Evolutionary conservation across 2,888 invertebrate species (phyloP).

Genomic region (Xanthia icteritia): DNA sequence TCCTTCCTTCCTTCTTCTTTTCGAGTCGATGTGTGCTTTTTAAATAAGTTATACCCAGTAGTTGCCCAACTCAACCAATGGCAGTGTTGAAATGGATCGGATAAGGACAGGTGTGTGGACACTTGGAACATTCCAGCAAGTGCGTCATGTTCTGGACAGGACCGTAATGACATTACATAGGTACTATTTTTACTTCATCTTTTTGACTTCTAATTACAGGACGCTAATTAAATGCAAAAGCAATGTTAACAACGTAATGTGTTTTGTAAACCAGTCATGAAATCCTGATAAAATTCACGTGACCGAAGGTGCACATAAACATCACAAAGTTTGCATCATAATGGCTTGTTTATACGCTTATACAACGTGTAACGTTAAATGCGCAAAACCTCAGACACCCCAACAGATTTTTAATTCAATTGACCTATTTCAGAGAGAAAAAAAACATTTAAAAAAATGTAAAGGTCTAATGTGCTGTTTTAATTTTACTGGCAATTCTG

Average conservation of each 20-base stretch:
- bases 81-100: not conserved
- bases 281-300: conserved; percentile 12
- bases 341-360: not conserved
- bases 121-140: not conserved
- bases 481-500: too few relatives aligned
- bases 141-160: not conserved
- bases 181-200: not conserved
- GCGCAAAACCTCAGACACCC: too few relatives aligned
- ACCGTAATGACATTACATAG: not conserved
- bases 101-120: not conserved
- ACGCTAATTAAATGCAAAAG: not conserved
- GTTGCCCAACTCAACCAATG: too few relatives aligned
- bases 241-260: not conserved
- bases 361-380: too few relatives aligned
- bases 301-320: not conserved
- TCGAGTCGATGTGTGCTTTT: not conserved
- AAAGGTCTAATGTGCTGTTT: too few relatives aligned
- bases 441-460: too few relatives aligned
- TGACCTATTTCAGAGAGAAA: too few relatives aligned
- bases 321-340: conserved; percentile 1
- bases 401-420: too few relatives aligned
- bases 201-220: not conserved
- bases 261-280: conserved; percentile 17
- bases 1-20: not conserved
- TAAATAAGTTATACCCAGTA: not conserved